Conservation (phyloP, 2,113 vertebrate genomes). For the Maccullochella peelii region DNA sequence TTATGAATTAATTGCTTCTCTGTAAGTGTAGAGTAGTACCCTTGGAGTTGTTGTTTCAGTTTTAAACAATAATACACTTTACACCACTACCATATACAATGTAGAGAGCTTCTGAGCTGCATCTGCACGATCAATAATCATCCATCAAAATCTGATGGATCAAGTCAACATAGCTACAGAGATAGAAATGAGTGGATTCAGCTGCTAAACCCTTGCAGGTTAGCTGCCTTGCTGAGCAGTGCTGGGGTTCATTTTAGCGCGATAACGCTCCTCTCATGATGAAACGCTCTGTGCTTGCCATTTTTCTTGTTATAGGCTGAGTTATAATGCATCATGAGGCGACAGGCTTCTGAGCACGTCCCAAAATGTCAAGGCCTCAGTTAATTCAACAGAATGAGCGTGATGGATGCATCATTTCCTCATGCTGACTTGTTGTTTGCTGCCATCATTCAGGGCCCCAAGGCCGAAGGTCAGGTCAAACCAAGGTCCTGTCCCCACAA, state of each 20-base stretch:
- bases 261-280: constrained; percentile 32
- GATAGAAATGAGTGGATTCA: constrained; percentile 12
- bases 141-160: constrained; percentile 42
- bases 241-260: background rate
- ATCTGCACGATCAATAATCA: constrained; percentile 42
- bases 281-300: constrained; percentile 28
- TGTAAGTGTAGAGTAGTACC: background rate
- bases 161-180: background rate
- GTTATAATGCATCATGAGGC: constrained; percentile 58
- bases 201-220: background rate
- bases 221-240: constrained; percentile 13
- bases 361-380: constrained; percentile 58
- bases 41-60: background rate
- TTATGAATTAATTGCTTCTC: background rate
- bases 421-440: constrained; percentile 66
- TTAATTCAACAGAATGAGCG: constrained; percentile 40
- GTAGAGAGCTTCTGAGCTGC: background rate
- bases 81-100: background rate
- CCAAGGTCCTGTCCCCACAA: constrained; percentile 17
- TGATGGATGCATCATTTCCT: constrained; percentile 71
- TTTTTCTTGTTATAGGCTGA: constrained; percentile 57
- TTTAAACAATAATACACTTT: constrained; percentile 3
- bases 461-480: constrained; percentile 67
- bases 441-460: constrained; percentile 40
- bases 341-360: constrained; percentile 29